Conservation (phyloP, 2,113 vertebrate species). For the Bothrops jararaca region DNA sequence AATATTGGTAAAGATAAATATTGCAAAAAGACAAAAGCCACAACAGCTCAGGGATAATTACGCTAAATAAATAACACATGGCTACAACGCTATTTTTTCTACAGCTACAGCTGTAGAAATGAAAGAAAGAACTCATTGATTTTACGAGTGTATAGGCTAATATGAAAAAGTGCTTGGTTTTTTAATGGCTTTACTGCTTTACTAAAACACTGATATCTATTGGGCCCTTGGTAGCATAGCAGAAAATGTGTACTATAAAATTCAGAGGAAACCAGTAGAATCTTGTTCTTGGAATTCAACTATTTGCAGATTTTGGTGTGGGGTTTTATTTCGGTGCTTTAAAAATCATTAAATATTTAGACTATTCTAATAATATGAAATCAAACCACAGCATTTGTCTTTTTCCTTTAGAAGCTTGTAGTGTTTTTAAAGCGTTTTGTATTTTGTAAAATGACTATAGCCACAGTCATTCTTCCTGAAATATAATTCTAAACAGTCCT, state of each 20-base stretch:
- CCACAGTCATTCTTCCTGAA: not conserved
- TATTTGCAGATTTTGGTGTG: not conserved
- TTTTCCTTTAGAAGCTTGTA: not conserved
- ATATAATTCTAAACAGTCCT: not conserved
- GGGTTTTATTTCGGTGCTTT: not conserved
- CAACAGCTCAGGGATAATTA: not conserved
- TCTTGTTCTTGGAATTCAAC: not conserved
- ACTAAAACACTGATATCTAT: not conserved
- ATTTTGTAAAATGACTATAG: not conserved
- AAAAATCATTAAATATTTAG: conserved; percentile 27
- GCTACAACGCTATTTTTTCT: conserved; percentile 11
- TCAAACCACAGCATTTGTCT: not conserved
- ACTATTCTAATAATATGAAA: not conserved
- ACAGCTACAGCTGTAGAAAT: not conserved
- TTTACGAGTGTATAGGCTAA: not conserved
- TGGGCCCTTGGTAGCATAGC: not conserved
- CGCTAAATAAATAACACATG: conserved; percentile 16
- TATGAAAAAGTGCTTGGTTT: not conserved
- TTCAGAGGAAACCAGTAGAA: not conserved
- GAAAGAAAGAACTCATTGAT: not conserved
- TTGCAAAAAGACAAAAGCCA: accelerated
- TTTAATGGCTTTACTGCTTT: not conserved
- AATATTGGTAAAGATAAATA: not conserved
- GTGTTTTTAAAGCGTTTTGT: not conserved
- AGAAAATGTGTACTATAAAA: not conserved